These are phyloP conservation scores for Astropecten irregularis DNA, from an alignment of 53 echinoderm and acorn worm species.

Conservation along the genomic window DNA sequence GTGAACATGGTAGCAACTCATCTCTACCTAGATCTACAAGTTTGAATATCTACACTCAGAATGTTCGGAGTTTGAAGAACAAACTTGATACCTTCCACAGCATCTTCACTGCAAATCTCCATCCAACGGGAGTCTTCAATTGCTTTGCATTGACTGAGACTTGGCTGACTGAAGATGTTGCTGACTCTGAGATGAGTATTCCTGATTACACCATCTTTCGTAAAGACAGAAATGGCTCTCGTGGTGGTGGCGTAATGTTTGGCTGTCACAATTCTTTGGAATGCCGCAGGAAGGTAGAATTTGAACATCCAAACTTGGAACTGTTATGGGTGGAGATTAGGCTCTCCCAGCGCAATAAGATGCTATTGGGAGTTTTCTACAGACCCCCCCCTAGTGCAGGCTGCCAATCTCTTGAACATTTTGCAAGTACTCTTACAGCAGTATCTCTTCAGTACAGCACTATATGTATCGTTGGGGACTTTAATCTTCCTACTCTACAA, in stretches of 20 bases:
- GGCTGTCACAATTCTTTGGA: background rate
- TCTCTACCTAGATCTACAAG: background rate
- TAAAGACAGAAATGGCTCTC: background rate
- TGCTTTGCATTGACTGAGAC: background rate
- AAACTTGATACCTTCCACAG: background rate
- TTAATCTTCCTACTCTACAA: background rate
- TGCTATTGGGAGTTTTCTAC: constrained; percentile 18
- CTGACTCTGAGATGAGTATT: background rate
- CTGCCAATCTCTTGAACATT: background rate
- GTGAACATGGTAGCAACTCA: background rate
- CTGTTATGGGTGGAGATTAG: constrained; percentile 17
- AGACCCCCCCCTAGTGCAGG: constrained; percentile 19
- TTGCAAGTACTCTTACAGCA: background rate
- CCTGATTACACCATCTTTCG: background rate
- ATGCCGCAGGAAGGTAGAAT: background rate
- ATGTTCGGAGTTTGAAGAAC: background rate
- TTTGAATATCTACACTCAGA: background rate
- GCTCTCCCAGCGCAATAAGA: background rate
- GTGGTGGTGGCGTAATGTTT: background rate
- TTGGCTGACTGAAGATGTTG: background rate
- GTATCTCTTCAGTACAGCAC: background rate
- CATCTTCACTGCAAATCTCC: background rate
- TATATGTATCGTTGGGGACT: no score
- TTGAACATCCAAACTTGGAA: background rate
- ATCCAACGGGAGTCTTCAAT: background rate